Evolutionary conservation across 1,140 invertebrate genomes (phyloP).

Genomic region (Drosophila asahinai): DNA sequence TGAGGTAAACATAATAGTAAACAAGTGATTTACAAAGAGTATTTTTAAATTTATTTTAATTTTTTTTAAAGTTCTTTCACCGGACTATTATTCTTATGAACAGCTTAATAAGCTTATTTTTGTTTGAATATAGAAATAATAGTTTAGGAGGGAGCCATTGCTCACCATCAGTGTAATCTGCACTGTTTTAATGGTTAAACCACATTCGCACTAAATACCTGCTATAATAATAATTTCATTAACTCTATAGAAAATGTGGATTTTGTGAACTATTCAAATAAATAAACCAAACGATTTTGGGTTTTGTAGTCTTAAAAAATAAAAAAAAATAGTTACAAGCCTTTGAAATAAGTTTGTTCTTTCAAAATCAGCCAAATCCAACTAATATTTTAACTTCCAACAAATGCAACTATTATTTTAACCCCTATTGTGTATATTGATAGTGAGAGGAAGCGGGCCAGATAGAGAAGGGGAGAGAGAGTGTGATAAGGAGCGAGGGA

Average conservation of each 20-base stretch:
- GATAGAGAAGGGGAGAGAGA: conserved; percentile 11
- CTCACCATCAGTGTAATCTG: too few relatives aligned
- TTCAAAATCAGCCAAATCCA: neutral
- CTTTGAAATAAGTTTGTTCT: neutral
- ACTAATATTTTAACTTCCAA: neutral
- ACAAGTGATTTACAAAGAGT: neutral
- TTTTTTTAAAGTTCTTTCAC: too few relatives aligned
- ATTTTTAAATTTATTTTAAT: too few relatives aligned
- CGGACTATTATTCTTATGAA: too few relatives aligned
- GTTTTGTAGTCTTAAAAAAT: neutral
- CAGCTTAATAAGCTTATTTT: too few relatives aligned
- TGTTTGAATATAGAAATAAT: neutral
- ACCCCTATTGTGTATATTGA: conserved; percentile 28
- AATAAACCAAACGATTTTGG: too few relatives aligned
- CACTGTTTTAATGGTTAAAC: too few relatives aligned
- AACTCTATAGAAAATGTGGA: too few relatives aligned
- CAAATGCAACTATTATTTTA: conserved; percentile 10
- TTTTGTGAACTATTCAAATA: too few relatives aligned
- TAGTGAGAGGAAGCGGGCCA: conserved; percentile 41
- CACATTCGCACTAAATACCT: too few relatives aligned
- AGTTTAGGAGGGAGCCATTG: neutral
- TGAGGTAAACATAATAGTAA: neutral
- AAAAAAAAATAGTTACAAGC: neutral
- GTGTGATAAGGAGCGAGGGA: conserved; percentile 11
- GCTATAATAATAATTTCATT: too few relatives aligned